Evolutionary conservation across 1,140 invertebrate species (phyloP), one percentile per base, ranked within the genome.

Genomic region (Xylocopa sonorina): DNA sequence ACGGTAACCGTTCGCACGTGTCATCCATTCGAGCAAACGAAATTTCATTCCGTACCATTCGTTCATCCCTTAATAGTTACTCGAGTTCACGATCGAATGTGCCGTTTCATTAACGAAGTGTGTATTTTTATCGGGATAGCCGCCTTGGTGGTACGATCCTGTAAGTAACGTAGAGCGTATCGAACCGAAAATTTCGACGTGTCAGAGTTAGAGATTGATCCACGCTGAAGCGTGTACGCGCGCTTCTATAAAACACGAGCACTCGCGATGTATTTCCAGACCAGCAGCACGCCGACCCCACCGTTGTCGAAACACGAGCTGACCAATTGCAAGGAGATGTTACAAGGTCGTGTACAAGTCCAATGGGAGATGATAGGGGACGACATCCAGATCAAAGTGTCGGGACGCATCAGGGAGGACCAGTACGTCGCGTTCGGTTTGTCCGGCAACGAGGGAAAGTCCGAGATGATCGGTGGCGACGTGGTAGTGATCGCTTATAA

Each of bases 401-500:
- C 96, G 1, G 97, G 95, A 0, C 94, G 95, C 41, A 97, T 98
- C 43, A 93, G 94, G 16, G 96, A 97, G 78, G 96, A 97, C 87
- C 96, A 98, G 89, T 98, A 98, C 87, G 96, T 98, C 90, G 95
- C 97, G 1, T 97, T 98, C 79, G 97, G 97, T 0, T 92, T 98
- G 2, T 97, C 96, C 4, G 97, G 97, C 0, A 94, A 94, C 43
- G 94, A 96, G 78, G 96, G 95, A 6, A 93, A 94, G 18, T 88
- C 95, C 0, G 93, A 95, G 89, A 96, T 96, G 96, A 89, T 97
- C 29, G 97, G 96, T 10, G 95, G 96, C 1, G 97, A 98, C 89
- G 96, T 98, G 0, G 96, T 96, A 0, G 96, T 98, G 0, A 95
- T 96, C 4, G 98, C 96, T 78, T 97, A 96, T 92, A 95, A 97